Evolutionary conservation across 2,113 vertebrate species (phyloP), one percentile per base, ranked within the genome.

Genomic region (Chionomys nivalis): DNA sequence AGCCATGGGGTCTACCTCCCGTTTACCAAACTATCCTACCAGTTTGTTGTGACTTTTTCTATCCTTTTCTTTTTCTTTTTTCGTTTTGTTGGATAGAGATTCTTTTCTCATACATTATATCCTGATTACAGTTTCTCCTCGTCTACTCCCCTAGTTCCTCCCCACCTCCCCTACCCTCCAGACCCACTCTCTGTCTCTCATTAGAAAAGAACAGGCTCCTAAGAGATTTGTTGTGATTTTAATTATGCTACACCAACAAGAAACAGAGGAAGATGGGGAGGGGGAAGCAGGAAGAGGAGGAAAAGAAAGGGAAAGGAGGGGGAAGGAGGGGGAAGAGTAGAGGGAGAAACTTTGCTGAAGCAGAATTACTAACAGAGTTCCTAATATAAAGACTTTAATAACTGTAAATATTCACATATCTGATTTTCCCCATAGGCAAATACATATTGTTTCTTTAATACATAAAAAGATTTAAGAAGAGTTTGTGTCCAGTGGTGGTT

Each of bases 331-430:
- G 3, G 10, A 44, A 21, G 39, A 73, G 10, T 12, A 61, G 52
- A 26, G 19, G 39, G 52, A 65, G 39, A 47, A 49, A 63, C 42
- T 63, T 36, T 26, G 83, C 3, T 55, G 55, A 85, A 89, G 87
- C 61, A 89, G 23, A 96, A 89, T 83, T 79, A 76, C n/a, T 75
- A 65, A 68, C 31, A 87, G 58, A 85, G 61, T n/a, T 68, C 6
- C 39, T 86, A 93, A 81, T 28, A 68, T 52, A 81, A 90, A 73
- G 61, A 97, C 92, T 39, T 65, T 26, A 95, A 79, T n/a, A 85
- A 92, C 21, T 23, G 24, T 76, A 88, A 55, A 88, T 52, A 89
- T 28, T 79, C n/a, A 52, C 58, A 31, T 61, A 91, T 85, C 52
- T 77, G 47, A 42, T 78, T 68, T 86, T 75, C 47, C 47, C 49